These are phyloP conservation scores for Strix uralensis DNA, from an alignment of 2,113 vertebrate genomes.

Conservation along the genomic window DNA sequence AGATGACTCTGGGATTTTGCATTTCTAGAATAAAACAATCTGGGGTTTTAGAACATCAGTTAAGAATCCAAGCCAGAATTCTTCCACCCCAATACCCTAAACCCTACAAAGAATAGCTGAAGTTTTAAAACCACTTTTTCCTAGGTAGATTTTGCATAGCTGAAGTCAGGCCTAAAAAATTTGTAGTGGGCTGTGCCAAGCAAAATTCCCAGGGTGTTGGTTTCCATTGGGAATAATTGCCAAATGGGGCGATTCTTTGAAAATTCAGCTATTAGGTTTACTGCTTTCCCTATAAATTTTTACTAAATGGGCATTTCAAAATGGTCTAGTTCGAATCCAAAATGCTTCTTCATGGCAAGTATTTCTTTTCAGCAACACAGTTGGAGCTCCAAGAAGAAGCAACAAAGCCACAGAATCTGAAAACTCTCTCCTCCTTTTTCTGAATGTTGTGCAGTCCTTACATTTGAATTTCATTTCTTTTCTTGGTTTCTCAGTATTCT, in stretches of 20 bases:
- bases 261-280: background rate
- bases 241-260: background rate
- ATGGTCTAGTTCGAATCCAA: background rate
- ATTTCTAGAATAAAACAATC: constrained; percentile 40
- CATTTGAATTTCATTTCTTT: background rate
- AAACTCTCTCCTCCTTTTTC: background rate
- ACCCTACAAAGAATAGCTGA: background rate
- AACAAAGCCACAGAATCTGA: background rate
- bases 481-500: constrained; percentile 16
- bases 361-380: background rate
- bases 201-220: background rate
- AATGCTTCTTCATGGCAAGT: background rate
- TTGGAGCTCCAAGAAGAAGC: background rate
- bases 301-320: background rate
- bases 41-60: background rate
- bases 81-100: background rate
- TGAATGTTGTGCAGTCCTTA: background rate
- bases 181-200: background rate
- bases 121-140: background rate
- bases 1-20: constrained; percentile 12
- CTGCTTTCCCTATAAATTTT: background rate
- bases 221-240: background rate
- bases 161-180: background rate
- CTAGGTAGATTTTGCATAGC: background rate
- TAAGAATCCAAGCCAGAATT: background rate